Base-by-base conservation (phyloP, 2,888 invertebrate species). In the Cylindroiulus punctatus region DNA sequence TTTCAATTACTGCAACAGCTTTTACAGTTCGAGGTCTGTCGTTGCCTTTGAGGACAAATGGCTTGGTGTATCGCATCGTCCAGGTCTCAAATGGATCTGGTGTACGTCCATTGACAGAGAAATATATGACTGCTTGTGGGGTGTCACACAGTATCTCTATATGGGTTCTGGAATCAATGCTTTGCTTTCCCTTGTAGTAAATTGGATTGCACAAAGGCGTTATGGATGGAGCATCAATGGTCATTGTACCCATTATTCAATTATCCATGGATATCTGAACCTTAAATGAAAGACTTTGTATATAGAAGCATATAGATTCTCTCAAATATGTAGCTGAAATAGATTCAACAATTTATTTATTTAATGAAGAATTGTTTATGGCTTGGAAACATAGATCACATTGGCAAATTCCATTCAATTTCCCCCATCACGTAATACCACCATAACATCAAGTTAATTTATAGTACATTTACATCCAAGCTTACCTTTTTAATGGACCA, bases 1-100 rank as follows among this genome's bases (percentile, higher is more conserved):
- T 81, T 40, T 81, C 82, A 40, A 36, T 40, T 30, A 81, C 82
- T 26, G 82, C 82, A 14, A 81, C 32, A 19, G 82, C 82, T 8
- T 40, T 32, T 17, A 81, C 40, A n/a, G 82, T 81, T 81, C 82
- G 14, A 17, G 40, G 40, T n/a, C 26, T 32, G 32, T 32, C 30
- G 40, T 17, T 81, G 30, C 82, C 82, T 36, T 81, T 40, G 1
- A 81, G 40, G n/a, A 40, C 40, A 22, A 81, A 81, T 3, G 82
- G 82, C n/a, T 81, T 81, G 0, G 17, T 40, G 82, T 81, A 81
- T 1, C 40, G 82, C 32, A 81, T 22, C 7, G 82, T 81, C 82
- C 82, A 81, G 19, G 82, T 81, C 82, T 81, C 82, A 36, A 81
- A 40, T 36, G 82, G 82, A 81, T 81, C 82, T 40, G 82, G 82